Percentiles rank a stretch among this genome's conserved stretches.
Conservation (phyloP, 2,888 invertebrate species). For the Pyrrhia umbra region DNA sequence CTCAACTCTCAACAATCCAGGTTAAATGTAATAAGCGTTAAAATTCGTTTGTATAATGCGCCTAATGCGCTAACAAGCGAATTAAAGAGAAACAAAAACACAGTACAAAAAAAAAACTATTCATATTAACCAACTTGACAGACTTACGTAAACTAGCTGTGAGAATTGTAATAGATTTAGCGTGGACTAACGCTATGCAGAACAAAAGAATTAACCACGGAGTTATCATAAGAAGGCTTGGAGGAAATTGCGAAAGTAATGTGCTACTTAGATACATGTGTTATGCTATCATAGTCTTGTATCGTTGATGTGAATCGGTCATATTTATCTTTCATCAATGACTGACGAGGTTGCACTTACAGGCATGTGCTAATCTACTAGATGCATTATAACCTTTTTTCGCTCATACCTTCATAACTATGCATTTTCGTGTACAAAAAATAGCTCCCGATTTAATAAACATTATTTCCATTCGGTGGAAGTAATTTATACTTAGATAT, state of each 20-base stretch:
- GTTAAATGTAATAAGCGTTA: slow-evolving; percentile 53
- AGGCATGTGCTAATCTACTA: slow-evolving; percentile 6
- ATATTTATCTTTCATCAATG: slow-evolving; percentile 50
- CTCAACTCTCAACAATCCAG: slow-evolving; percentile 48
- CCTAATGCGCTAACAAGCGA: slow-evolving; percentile 54
- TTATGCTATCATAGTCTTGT: slow-evolving; percentile 35
- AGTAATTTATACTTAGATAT: not conserved
- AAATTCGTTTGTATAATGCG: slow-evolving; percentile 45
- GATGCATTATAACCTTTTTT: not conserved
- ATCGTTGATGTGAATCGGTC: slow-evolving; percentile 28
- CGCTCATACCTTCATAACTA: too few relatives aligned
- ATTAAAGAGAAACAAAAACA: slow-evolving; percentile 62
- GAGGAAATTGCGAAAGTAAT: slow-evolving; percentile 56
- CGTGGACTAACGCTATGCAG: slow-evolving; percentile 56
- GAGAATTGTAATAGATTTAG: slow-evolving; percentile 65
- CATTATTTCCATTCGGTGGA: not conserved
- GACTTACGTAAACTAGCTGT: slow-evolving; percentile 61
- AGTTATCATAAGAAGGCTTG: slow-evolving; percentile 38
- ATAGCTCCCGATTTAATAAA: too few relatives aligned
- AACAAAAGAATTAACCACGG: slow-evolving; percentile 66
- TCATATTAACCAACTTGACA: slow-evolving; percentile 59
- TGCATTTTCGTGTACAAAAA: too few relatives aligned
- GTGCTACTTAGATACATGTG: slow-evolving; percentile 31
- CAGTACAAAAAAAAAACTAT: slow-evolving; percentile 52
- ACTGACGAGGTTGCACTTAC: slow-evolving; percentile 16